phyloP scores from a whole-genome alignment of 2,888 invertebrate genomes.

The Melieria omissa region DNA sequence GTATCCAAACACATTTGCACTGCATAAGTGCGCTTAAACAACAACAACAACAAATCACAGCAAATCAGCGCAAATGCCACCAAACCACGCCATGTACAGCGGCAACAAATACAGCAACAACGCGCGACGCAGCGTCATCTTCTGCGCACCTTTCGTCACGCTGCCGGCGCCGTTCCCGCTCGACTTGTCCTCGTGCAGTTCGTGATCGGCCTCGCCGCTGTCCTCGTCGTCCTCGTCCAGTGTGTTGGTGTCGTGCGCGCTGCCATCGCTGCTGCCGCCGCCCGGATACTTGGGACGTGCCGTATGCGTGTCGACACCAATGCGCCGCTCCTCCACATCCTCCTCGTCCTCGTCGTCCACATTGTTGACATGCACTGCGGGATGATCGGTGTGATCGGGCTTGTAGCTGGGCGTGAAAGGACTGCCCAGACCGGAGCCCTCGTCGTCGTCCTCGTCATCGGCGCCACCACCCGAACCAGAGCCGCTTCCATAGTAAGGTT shows the following conservation, averaged over 20 bases:
- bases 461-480: conserved; percentile 77
- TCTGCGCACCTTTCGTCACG: conserved; percentile 47
- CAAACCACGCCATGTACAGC: conserved; percentile 87
- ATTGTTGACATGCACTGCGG: conserved; percentile 53
- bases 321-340: conserved; percentile 38
- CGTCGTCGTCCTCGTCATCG: conserved; percentile 67
- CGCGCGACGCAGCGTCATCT: conserved; percentile 58
- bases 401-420: conserved; percentile 61
- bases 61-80: conserved; percentile 82
- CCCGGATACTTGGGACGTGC: conserved; percentile 53
- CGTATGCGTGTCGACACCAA: conserved; percentile 49
- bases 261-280: conserved; percentile 42
- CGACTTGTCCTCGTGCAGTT: conserved; percentile 46
- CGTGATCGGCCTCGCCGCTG: conserved; percentile 43
- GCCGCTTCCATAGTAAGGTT: conserved; percentile 73
- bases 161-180: conserved; percentile 40
- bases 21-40: neutral
- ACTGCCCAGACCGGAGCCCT: conserved; percentile 61
- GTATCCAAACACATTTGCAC: neutral
- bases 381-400: conserved; percentile 59
- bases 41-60: conserved; percentile 73
- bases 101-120: conserved; percentile 82
- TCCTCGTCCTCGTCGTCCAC: conserved; percentile 58
- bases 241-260: conserved; percentile 41
- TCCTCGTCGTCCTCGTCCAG: conserved; percentile 49